Conservation (phyloP, 2,888 invertebrate genomes). For the Phasia obesa region DNA sequence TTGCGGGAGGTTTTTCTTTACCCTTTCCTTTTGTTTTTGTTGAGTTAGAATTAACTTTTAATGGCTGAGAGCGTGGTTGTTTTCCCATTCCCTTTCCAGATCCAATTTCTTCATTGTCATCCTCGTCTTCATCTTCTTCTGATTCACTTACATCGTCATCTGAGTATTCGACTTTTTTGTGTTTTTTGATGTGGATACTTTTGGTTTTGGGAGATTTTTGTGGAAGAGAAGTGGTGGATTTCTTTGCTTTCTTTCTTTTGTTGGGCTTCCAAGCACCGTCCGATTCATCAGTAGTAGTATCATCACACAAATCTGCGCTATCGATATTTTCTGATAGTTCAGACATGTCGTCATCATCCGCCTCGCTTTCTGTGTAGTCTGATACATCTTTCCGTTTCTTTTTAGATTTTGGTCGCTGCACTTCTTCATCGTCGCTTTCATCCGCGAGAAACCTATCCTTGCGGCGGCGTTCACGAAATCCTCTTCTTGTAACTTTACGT, state of each 20-base stretch:
- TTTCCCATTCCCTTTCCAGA: conserved; percentile 78
- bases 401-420: conserved; percentile 84
- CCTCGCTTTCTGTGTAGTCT: conserved; percentile 85
- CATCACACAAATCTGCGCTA: conserved; percentile 82
- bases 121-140: conserved; percentile 85
- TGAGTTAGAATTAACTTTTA: conserved; percentile 72
- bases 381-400: conserved; percentile 83
- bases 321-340: conserved; percentile 81
- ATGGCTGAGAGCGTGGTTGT: conserved; percentile 78
- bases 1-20: conserved; percentile 82
- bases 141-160: conserved; percentile 83
- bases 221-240: conserved; percentile 71
- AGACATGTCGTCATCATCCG: conserved; percentile 81
- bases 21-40: conserved; percentile 79
- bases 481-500: conserved; percentile 83
- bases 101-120: conserved; percentile 82
- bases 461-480: conserved; percentile 81
- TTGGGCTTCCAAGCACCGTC: conserved; percentile 81
- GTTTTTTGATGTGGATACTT: conserved; percentile 75
- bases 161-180: conserved; percentile 78
- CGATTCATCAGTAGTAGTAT: conserved; percentile 80
- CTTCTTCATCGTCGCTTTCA: conserved; percentile 83
- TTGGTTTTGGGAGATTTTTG: conserved; percentile 78
- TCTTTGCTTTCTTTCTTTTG: conserved; percentile 79
- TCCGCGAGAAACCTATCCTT: conserved; percentile 83